Evolutionary conservation across 2,797 vertebrate species (phyloP), one percentile per base, ranked within the genome.

Genomic region (Periophthalmus magnuspinnatus): DNA sequence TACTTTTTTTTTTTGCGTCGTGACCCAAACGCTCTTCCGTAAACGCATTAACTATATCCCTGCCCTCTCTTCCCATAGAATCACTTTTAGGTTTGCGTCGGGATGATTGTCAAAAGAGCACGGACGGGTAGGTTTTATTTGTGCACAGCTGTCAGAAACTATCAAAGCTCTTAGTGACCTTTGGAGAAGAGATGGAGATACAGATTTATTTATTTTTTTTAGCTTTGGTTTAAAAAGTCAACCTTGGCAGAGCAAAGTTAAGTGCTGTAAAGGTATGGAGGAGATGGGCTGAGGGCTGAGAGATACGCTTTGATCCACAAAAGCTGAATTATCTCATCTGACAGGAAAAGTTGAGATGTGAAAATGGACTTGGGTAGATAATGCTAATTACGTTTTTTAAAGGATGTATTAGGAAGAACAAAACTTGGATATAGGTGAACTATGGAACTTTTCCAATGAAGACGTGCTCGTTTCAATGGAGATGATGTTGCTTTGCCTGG

Each of bases 101-200:
- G 69, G 77, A 67, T 75, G 81, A 85, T 82, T 82, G 81, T 81
- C 86, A 89, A 63, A 63, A 68, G 54, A n/a, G 74, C 82, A 81
- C 52, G 72, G 78, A 83, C 68, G 81, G 77, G 78, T 77, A 24
- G 78, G 71, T 77, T 73, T 74, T 81, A 77, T 84, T 74, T 81
- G 69, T 69, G 74, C 17, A 64, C 47, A 4, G 77, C 77, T 79
- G 85, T 89, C 86, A 85, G 72, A 83, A 68, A 80, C 57, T 80
- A 83, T 89, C 78, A 86, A 79, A 86, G 83, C 74, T 55, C 66
- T 55, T 50, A 0, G 48, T 84, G 85, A 86, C 88, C 83, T 89
- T 87, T 86, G 67, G 21, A 72, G 34, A 67, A 72, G 34, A 67
- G 72, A 72, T 84, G 70, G 73, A 72, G 77, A 72, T 66, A 62